phyloP scores from a whole-genome alignment of 2,113 vertebrate species.

The Tautogolabrus adspersus region DNA sequence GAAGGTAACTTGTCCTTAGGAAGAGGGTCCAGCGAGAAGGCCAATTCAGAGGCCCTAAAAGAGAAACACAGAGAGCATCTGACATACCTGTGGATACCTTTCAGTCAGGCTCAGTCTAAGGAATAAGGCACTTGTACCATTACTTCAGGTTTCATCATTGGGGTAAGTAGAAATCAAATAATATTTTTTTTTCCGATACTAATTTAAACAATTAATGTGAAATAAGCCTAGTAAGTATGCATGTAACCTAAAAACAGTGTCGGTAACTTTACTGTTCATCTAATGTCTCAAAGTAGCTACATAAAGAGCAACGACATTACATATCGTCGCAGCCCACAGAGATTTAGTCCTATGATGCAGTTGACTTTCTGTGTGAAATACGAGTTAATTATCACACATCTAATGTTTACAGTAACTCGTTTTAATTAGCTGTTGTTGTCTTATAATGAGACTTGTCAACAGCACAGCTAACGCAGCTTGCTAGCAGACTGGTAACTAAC shows the following conservation, averaged over 20 bases:
- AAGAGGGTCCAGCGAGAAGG: conserved; percentile 90
- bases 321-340: too few species aligned
- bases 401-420: background rate
- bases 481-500: conserved; percentile 28
- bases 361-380: too few species aligned
- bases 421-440: background rate
- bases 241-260: too few species aligned
- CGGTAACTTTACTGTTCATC: too few species aligned
- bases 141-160: background rate
- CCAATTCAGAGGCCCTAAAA: conserved; percentile 93
- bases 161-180: background rate
- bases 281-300: too few species aligned
- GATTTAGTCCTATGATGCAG: too few species aligned
- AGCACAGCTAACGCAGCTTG: conserved; percentile 48
- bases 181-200: too few species aligned
- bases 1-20: conserved; percentile 89
- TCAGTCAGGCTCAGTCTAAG: background rate
- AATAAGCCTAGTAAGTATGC: too few species aligned
- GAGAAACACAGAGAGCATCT: conserved; percentile 5
- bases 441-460: background rate
- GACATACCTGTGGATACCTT: background rate
- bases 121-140: background rate
- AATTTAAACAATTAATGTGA: too few species aligned
- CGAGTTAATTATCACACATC: background rate
- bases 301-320: too few species aligned